Evolutionary conservation across 2,797 vertebrate species (phyloP).

Genomic region (Chrysocyon brachyurus): DNA sequence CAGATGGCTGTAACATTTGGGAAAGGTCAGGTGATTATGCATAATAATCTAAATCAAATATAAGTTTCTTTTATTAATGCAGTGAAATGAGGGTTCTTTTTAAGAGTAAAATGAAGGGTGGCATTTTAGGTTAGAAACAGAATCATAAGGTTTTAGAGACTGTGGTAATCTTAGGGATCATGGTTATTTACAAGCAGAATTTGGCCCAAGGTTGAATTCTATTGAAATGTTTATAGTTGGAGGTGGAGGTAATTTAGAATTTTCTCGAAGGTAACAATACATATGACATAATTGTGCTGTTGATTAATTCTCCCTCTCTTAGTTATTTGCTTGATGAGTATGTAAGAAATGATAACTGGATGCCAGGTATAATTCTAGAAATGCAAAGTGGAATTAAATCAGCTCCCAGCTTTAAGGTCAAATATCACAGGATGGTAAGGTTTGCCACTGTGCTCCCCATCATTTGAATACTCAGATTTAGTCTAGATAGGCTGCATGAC

Average conservation of each 20-base stretch:
- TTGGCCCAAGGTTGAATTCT: background rate
- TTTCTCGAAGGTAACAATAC: background rate
- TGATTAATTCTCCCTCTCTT: background rate
- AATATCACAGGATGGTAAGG: background rate
- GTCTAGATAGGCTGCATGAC: background rate
- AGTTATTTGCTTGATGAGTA: background rate
- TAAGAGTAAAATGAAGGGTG: background rate
- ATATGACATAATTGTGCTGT: background rate
- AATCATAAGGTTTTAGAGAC: background rate
- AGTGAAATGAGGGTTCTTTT: background rate
- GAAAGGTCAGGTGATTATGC: background rate
- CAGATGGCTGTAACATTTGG: background rate
- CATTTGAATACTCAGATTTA: background rate
- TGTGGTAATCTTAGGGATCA: background rate
- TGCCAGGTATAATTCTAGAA: background rate
- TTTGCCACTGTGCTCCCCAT: background rate
- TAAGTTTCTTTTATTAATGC: background rate
- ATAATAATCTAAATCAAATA: constrained; percentile 5
- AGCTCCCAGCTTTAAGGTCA: background rate
- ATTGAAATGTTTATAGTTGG: background rate
- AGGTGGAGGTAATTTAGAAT: background rate
- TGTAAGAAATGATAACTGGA: background rate
- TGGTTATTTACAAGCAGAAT: background rate
- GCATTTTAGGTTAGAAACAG: constrained; percentile 28
- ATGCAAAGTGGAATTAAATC: background rate